A percentile compares a stretch with the other conserved stretches of the same genome.
phyloP scores from a whole-genome alignment of 1,140 invertebrate species.

The Anoplolepis gracilipes region DNA sequence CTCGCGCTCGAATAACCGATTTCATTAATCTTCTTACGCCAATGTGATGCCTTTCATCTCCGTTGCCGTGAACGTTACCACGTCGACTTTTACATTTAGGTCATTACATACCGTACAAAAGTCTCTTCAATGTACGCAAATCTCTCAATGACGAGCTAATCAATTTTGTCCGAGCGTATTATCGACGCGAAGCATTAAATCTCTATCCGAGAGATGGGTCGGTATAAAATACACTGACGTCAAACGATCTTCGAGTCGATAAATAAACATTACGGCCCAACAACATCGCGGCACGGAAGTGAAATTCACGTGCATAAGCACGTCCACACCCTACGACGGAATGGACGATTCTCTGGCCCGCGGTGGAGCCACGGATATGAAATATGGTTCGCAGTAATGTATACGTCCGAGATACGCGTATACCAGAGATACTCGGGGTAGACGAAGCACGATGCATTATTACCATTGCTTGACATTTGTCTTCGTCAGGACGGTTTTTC shows the following conservation, averaged over 20 bases:
- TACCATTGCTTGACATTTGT: conserved; percentile 60
- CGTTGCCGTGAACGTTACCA: background rate
- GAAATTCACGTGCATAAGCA: conserved; percentile 13
- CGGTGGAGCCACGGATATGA: conserved; percentile 38
- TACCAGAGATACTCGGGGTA: conserved; percentile 38
- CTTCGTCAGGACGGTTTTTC: conserved; percentile 53
- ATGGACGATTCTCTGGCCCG: conserved; percentile 30
- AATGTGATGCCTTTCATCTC: conserved; percentile 33
- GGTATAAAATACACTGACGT: background rate
- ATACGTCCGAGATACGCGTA: conserved; percentile 21
- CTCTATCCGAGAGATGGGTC: background rate
- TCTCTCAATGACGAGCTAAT: conserved; percentile 44
- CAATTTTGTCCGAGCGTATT: background rate
- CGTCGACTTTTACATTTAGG: conserved; percentile 35
- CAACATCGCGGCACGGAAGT: background rate
- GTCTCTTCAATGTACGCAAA: conserved; percentile 36
- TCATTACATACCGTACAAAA: conserved; percentile 38
- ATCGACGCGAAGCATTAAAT: background rate
- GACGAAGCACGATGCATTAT: conserved; percentile 54
- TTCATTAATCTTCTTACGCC: conserved; percentile 58
- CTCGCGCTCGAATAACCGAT: conserved; percentile 35
- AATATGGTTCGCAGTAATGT: conserved; percentile 45
- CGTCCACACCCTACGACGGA: background rate
- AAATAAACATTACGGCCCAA: background rate
- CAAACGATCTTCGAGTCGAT: background rate